phyloP scores from a whole-genome alignment of 2,113 vertebrate genomes.

The Chaetodon trifascialis region DNA sequence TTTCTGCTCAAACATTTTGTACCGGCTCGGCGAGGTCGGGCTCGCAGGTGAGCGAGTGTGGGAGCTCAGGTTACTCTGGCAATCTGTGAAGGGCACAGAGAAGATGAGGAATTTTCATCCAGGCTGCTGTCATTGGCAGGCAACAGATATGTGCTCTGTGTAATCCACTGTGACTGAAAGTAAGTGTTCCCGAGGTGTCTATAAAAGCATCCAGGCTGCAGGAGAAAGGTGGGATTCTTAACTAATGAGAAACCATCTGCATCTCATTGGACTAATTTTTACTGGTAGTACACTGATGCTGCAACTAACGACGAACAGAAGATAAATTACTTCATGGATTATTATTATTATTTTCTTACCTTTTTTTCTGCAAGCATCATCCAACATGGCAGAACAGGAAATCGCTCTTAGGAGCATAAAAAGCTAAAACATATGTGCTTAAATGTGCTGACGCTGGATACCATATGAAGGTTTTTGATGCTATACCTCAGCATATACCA shows the following conservation, averaged over 20 bases:
- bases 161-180: constrained; percentile 14
- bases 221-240: constrained; percentile 5
- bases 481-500: neutral
- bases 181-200: neutral
- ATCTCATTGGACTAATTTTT: neutral
- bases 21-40: neutral
- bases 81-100: constrained; percentile 61
- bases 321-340: neutral
- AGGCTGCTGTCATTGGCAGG: constrained; percentile 36
- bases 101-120: constrained; percentile 51
- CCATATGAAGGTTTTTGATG: neutral
- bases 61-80: constrained; percentile 30
- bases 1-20: constrained; percentile 40
- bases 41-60: constrained; percentile 27
- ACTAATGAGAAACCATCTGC: neutral
- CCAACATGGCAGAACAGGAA: neutral
- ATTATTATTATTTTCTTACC: too few relatives aligned
- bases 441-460: neutral
- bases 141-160: constrained; percentile 28
- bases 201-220: constrained; percentile 5
- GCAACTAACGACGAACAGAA: neutral
- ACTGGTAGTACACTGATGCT: neutral
- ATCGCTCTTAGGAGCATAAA: neutral
- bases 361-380: too few relatives aligned
- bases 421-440: neutral